phyloP scores from a whole-genome alignment of 2,888 invertebrate genomes.

The Sinohyriopsis cumingii region DNA sequence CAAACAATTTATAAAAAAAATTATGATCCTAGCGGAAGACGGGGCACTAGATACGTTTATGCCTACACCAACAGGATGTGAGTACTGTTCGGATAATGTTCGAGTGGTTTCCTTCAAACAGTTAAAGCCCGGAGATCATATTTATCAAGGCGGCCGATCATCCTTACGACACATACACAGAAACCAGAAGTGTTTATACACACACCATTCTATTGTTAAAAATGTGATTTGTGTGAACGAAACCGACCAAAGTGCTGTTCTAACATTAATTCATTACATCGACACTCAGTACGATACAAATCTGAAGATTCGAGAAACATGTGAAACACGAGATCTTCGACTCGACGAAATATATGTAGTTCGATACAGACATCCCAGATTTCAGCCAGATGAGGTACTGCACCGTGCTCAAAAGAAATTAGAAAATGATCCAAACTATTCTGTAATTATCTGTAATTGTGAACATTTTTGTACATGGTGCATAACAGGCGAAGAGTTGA shows the following conservation, averaged over 20 bases:
- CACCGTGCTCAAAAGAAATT: constrained; percentile 12
- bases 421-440: neutral
- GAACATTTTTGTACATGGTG: constrained; percentile 12
- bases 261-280: constrained; percentile 19
- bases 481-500: constrained; percentile 8
- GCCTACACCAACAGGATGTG: too few relatives aligned
- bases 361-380: constrained; percentile 12
- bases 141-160: too few relatives aligned
- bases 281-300: constrained; percentile 12
- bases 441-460: constrained; percentile 1
- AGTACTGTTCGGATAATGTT: too few relatives aligned
- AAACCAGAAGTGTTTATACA: constrained; percentile 11
- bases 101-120: too few relatives aligned
- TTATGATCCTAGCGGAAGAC: too few relatives aligned
- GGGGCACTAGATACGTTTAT: too few relatives aligned
- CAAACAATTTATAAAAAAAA: too few relatives aligned
- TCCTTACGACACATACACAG: neutral
- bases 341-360: constrained; percentile 21
- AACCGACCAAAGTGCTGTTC: neutral
- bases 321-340: constrained; percentile 2
- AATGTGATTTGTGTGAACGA: constrained; percentile 2
- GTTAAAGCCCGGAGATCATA: too few relatives aligned
- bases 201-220: constrained; percentile 28
- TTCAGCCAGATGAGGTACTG: constrained; percentile 11
- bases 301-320: constrained; percentile 18